A percentile compares a stretch with the other conserved stretches of the same genome.
These are phyloP conservation scores for Paramisgurnus dabryanus DNA, from an alignment of 2,113 vertebrate species.

Conservation along the genomic window DNA sequence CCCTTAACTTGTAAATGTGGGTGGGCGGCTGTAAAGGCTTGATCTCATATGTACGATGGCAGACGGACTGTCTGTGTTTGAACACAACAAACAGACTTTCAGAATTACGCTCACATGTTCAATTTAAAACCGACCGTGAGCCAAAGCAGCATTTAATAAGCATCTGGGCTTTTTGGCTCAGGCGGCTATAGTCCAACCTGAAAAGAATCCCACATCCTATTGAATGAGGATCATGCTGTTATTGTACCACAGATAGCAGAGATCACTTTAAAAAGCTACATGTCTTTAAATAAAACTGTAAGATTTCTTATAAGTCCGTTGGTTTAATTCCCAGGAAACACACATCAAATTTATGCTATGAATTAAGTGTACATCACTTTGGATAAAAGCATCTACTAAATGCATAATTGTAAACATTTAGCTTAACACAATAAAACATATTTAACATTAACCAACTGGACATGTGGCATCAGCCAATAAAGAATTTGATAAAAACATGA, in stretches of 20 bases:
- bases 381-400: too few relatives aligned
- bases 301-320: too few relatives aligned
- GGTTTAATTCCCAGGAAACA: too few relatives aligned
- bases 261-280: not conserved
- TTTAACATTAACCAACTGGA: too few relatives aligned
- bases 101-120: conserved; percentile 68
- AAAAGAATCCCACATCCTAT: conserved; percentile 48
- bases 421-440: too few relatives aligned
- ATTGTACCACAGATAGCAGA: not conserved
- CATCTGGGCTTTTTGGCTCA: conserved; percentile 71
- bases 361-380: too few relatives aligned
- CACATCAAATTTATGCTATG: too few relatives aligned
- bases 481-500: too few relatives aligned
- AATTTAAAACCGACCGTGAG: conserved; percentile 60
- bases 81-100: conserved; percentile 65
- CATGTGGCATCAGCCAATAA: too few relatives aligned
- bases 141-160: conserved; percentile 69
- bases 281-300: not conserved
- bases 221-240: not conserved
- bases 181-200: conserved; percentile 21
- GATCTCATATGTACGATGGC: conserved; percentile 31
- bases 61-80: conserved; percentile 62
- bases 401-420: too few relatives aligned
- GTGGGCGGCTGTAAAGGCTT: not conserved
- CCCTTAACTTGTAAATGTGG: not conserved